Evolutionary conservation across 2,888 invertebrate species (phyloP).

Genomic region (Epistrophella euchroma): DNA sequence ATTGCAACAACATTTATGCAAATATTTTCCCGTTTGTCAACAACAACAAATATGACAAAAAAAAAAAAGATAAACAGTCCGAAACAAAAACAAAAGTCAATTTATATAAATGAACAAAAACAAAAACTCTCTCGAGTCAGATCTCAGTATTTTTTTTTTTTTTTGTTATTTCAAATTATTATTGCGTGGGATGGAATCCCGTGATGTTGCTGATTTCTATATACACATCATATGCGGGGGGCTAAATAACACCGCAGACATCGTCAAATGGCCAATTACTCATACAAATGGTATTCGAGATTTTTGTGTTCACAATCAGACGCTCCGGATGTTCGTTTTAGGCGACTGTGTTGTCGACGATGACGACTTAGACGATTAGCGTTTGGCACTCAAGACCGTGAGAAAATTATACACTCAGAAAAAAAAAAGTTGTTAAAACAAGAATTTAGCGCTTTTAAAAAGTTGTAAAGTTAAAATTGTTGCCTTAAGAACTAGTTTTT

Average conservation of each 20-base stretch:
- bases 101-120: no score
- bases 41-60: neutral
- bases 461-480: no score
- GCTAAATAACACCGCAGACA: neutral
- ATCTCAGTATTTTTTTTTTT: no score
- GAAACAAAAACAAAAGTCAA: constrained; percentile 34
- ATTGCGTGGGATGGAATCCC: constrained; percentile 53
- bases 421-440: no score
- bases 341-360: constrained; percentile 14
- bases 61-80: constrained; percentile 8
- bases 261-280: constrained; percentile 58
- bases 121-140: constrained; percentile 1
- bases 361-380: constrained; percentile 1
- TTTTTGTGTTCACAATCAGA: constrained; percentile 5
- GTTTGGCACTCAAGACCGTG: constrained; percentile 60
- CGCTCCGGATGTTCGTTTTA: constrained; percentile 59
- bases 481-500: no score
- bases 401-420: constrained; percentile 52
- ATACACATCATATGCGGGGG: constrained; percentile 7
- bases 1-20: constrained; percentile 66
- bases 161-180: neutral
- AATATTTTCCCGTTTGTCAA: constrained; percentile 64
- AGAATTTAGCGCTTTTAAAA: no score
- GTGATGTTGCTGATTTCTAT: constrained; percentile 33
- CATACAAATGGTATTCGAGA: constrained; percentile 60